Evolutionary conservation across 2,797 vertebrate species (phyloP), one percentile per base, ranked within the genome.

Genomic region (Typhlichthys subterraneus): DNA sequence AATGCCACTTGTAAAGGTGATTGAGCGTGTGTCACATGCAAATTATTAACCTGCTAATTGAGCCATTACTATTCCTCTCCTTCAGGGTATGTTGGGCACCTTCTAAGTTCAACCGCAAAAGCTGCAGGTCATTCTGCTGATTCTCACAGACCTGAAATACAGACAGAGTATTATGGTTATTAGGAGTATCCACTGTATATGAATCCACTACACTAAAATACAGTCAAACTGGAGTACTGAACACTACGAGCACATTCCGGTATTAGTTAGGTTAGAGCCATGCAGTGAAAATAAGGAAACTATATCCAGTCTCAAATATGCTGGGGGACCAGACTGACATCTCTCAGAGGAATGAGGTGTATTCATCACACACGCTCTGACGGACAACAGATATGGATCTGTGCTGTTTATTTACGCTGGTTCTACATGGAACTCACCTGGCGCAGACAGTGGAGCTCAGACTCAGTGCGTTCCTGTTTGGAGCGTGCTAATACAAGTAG

Each of bases 121-220:
- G 92, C 67, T 95, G 92, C 50, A 97, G 85, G 73, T 97, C 94
- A 55, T 73, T 88, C 56, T 93, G 91, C 79, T 96, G 96, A 66
- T 94, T 96, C 55, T 92, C 72, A 66, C 93, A 97, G 69, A 96
- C 92, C 95, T 97, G 84, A 60, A 56, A 77, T 19, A 72, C 19
- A 84, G 45, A 73, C 13, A 42, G 5, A 62, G 12, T 42, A 60
- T 45, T 10, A 19, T 45, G 8, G 38, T 9, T 42, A 42, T 9
- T 42, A 42, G 7, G 38, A 42, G 38, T 42, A 42, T 42, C 8
- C 38, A 42, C 38, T 42, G 38, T n/a, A 38, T 13, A 33, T 4
- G 3, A 33, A 55, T 13, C 2, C 53, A 53, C 53, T 31, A 55
- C 31, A 55, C 10, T 33, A n/a, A 31, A 53, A 53, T 31, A 31